Evolutionary conservation across 1,140 invertebrate genomes (phyloP).

Genomic region (Mercenaria mercenaria): DNA sequence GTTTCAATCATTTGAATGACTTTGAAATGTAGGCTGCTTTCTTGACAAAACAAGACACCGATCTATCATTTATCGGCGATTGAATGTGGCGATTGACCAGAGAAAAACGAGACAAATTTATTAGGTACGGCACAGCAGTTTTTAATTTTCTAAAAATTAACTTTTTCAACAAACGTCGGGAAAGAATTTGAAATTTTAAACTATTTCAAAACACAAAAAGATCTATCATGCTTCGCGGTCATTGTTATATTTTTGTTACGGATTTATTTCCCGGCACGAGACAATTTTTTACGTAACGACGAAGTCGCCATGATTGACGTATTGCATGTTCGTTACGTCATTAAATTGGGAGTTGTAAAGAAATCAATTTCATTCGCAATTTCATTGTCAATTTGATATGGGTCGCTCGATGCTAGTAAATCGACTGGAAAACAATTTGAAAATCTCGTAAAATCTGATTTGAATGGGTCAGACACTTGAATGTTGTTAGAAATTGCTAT

Average conservation of each 20-base stretch:
- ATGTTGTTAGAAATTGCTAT: neutral
- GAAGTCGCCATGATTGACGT: constrained; percentile 26
- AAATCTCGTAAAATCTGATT: constrained; percentile 19
- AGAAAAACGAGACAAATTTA: constrained; percentile 52
- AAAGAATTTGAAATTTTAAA: neutral
- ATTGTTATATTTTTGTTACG: neutral
- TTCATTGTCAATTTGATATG: constrained; percentile 55
- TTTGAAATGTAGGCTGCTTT: too few species aligned
- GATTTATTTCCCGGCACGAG: neutral
- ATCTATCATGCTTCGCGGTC: too few species aligned
- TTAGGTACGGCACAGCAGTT: neutral
- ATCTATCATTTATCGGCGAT: neutral
- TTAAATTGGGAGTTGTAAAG: neutral
- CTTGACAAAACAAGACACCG: too few species aligned
- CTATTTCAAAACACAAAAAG: neutral
- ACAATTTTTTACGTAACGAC: neutral
- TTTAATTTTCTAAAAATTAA: constrained; percentile 50
- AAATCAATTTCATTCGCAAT: constrained; percentile 56
- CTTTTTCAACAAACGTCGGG: constrained; percentile 30
- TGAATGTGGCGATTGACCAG: too few species aligned
- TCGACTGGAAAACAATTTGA: constrained; percentile 38
- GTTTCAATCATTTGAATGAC: too few species aligned
- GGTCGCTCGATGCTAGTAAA: constrained; percentile 23
- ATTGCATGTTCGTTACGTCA: constrained; percentile 52
- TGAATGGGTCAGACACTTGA: neutral